A percentile compares a stretch with the other conserved stretches of the same genome.
phyloP scores from a whole-genome alignment of 1,140 invertebrate genomes.

The Drosophila asahinai region DNA sequence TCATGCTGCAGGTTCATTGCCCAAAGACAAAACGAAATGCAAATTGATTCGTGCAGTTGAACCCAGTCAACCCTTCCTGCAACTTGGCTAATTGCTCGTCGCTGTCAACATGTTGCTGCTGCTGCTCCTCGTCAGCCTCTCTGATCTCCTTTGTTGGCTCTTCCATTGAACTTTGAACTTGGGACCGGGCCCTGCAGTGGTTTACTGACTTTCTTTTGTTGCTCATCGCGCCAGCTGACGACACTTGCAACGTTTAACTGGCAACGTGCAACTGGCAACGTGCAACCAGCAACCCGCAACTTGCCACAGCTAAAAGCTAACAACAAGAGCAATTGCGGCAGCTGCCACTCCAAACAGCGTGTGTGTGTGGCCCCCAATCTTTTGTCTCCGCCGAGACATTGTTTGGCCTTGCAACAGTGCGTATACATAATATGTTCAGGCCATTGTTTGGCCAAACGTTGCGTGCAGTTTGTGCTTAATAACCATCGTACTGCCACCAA shows the following conservation, averaged over 20 bases:
- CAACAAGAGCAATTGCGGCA: constrained; percentile 43
- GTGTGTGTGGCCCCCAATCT: constrained; percentile 12
- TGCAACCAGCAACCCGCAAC: constrained; percentile 6
- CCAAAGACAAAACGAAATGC: constrained; percentile 59
- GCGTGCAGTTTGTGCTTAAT: constrained; percentile 43
- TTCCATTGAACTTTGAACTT: constrained; percentile 79
- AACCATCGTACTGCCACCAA: constrained; percentile 13
- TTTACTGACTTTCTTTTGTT: constrained; percentile 68
- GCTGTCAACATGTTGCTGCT: constrained; percentile 55
- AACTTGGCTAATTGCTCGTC: constrained; percentile 45
- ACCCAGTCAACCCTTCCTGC: constrained; percentile 25
- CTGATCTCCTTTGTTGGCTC: constrained; percentile 30
- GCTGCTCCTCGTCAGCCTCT: constrained; percentile 3
- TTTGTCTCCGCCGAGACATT: constrained; percentile 31
- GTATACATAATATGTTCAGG: constrained; percentile 67
- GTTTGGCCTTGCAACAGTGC: constrained; percentile 56
- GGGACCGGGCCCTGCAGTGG: constrained; percentile 21
- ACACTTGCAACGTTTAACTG: constrained; percentile 39
- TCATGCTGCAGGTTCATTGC: constrained; percentile 71
- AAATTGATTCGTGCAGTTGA: constrained; percentile 63
- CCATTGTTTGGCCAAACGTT: constrained; percentile 27
- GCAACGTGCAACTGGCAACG: too few species aligned
- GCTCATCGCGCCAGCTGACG: constrained; percentile 33
- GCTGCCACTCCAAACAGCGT: constrained; percentile 45
- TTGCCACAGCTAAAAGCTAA: constrained; percentile 6